Conservation (phyloP, 2,113 vertebrate genomes). For the Marcusenius ussheri region DNA sequence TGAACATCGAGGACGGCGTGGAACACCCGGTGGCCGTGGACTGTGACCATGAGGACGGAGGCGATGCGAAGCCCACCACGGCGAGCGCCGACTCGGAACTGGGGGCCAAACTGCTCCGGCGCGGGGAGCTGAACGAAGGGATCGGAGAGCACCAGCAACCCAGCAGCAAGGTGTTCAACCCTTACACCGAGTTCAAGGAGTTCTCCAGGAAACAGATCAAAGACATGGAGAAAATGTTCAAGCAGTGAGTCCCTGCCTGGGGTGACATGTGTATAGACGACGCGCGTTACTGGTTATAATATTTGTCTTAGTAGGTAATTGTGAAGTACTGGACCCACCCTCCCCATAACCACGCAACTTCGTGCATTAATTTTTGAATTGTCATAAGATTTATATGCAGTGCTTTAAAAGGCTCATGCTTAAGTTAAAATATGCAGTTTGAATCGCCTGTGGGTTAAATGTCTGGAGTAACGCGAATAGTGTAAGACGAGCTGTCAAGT, state of each 20-base stretch:
- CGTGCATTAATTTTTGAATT: background rate
- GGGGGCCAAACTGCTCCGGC: constrained; percentile 67
- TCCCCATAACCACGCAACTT: background rate
- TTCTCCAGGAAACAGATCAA: constrained; percentile 89
- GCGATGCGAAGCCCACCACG: constrained; percentile 43
- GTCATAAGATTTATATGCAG: background rate
- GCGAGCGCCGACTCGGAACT: constrained; percentile 65
- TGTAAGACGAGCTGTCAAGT: background rate
- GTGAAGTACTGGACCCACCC: background rate
- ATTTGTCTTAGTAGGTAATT: background rate
- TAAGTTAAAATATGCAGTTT: background rate
- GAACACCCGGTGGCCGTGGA: constrained; percentile 51
- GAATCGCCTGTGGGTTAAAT: background rate
- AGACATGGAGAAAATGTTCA: constrained; percentile 91
- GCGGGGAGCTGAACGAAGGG: constrained; percentile 70
- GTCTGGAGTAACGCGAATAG: background rate
- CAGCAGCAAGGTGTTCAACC: constrained; percentile 80
- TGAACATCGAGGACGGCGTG: constrained; percentile 66
- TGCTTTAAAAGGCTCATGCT: background rate
- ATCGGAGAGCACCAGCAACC: constrained; percentile 58
- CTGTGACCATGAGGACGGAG: constrained; percentile 27
- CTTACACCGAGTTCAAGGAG: constrained; percentile 88
- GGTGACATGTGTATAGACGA: background rate
- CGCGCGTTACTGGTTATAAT: background rate
- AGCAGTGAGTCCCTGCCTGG: constrained; percentile 66